Conservation (phyloP, 2,797 vertebrate species). For the Takifugu ocellatus region DNA sequence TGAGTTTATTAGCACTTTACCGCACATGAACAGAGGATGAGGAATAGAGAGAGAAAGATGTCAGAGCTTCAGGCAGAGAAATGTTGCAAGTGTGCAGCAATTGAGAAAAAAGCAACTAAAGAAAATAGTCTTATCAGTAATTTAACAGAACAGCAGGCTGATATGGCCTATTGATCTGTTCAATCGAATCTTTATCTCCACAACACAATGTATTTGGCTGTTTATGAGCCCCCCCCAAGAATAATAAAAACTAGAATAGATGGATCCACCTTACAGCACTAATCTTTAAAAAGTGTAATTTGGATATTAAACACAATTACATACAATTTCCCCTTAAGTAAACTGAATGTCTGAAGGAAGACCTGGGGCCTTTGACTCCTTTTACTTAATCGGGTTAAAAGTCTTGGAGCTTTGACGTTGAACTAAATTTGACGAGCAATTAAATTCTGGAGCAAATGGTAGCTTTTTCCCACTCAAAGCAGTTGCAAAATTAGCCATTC, state of each 20-base stretch:
- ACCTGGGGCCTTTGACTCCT: too few relatives aligned
- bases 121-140: conserved; percentile 76
- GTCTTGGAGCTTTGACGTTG: too few relatives aligned
- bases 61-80: conserved; percentile 57
- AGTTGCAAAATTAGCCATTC: too few relatives aligned
- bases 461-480: too few relatives aligned
- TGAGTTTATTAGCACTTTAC: too few relatives aligned
- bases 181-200: conserved; percentile 70
- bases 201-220: conserved; percentile 69
- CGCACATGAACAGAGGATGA: not conserved
- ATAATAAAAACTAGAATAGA: not conserved
- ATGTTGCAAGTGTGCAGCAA: conserved; percentile 48
- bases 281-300: too few relatives aligned
- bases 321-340: too few relatives aligned
- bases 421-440: too few relatives aligned
- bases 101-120: conserved; percentile 68
- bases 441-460: too few relatives aligned
- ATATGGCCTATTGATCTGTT: conserved; percentile 73
- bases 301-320: too few relatives aligned
- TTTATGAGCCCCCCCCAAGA: conserved; percentile 51
- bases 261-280: not conserved
- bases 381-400: too few relatives aligned
- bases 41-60: conserved; percentile 26
- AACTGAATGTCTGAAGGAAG: too few relatives aligned
- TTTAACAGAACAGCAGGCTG: conserved; percentile 74